These are phyloP conservation scores for Setipinna tenuifilis DNA, from an alignment of 2,797 vertebrate genomes.

Conservation along the genomic window DNA sequence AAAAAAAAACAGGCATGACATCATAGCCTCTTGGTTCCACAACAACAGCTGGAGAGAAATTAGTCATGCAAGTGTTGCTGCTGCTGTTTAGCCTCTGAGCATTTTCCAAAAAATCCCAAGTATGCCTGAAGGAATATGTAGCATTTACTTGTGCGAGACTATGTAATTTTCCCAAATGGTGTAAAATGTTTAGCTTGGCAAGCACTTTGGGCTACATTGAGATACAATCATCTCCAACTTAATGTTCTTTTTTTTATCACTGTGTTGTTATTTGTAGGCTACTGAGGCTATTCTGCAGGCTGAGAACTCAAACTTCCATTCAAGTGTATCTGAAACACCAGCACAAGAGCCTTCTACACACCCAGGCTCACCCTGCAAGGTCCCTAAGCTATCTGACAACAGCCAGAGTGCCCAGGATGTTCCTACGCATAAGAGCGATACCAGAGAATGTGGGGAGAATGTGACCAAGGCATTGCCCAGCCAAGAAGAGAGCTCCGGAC, in stretches of 20 bases:
- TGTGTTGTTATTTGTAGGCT: neutral
- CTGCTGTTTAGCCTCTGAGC: neutral
- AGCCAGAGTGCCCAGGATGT: slow-evolving; percentile 21
- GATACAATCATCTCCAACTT: neutral
- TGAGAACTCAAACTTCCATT: neutral
- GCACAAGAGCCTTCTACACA: neutral
- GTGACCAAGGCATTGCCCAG: slow-evolving; percentile 44
- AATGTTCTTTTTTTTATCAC: neutral
- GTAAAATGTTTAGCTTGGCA: neutral
- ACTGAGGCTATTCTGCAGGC: neutral
- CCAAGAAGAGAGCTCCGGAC: slow-evolving; percentile 82
- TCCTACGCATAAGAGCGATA: slow-evolving; percentile 31
- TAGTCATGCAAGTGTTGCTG: neutral
- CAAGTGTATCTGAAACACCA: neutral
- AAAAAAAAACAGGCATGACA: neutral
- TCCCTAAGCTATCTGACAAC: neutral
- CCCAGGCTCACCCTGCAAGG: neutral
- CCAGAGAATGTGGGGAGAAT: slow-evolving; percentile 26
- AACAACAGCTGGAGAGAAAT: neutral
- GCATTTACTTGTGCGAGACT: neutral
- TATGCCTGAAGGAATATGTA: neutral
- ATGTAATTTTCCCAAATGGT: neutral
- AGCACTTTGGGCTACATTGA: neutral
- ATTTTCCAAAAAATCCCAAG: neutral
- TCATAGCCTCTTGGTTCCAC: neutral